These are phyloP conservation scores for Chromoteleia sp. DNA, from an alignment of 2,888 invertebrate genomes.

Conservation along the genomic window DNA sequence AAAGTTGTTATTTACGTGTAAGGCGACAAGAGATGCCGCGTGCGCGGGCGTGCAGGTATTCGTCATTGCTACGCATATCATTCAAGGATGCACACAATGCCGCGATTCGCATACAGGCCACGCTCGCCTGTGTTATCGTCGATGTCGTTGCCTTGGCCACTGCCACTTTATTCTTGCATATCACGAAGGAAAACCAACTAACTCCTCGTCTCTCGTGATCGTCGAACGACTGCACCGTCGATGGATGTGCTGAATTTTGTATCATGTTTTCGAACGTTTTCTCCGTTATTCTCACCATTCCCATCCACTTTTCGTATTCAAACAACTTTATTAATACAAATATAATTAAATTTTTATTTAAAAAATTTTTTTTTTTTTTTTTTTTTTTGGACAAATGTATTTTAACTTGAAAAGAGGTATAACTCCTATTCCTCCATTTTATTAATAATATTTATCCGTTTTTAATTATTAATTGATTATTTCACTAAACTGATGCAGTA, in stretches of 20 bases:
- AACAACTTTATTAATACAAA: conserved; percentile 27
- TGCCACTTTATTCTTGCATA: conserved; percentile 77
- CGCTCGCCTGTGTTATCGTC: conserved; percentile 75
- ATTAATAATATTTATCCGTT: no score
- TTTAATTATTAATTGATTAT: no score
- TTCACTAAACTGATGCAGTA: no score
- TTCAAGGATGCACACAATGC: conserved; percentile 82
- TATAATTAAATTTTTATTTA: no score
- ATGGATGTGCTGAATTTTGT: conserved; percentile 64
- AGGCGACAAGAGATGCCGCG: conserved; percentile 47
- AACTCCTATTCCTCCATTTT: no score
- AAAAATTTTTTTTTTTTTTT: no score
- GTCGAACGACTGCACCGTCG: conserved; percentile 59
- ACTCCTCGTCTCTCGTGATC: conserved; percentile 60
- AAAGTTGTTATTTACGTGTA: conserved; percentile 61
- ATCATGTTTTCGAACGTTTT: conserved; percentile 63
- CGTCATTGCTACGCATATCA: conserved; percentile 83
- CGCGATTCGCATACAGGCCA: conserved; percentile 79
- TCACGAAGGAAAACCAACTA: conserved; percentile 64
- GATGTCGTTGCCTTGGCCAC: conserved; percentile 77
- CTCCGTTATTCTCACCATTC: conserved; percentile 51
- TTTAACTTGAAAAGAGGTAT: no score
- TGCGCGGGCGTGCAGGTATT: conserved; percentile 79
- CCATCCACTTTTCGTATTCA: conserved; percentile 37
- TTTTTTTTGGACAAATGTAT: no score